Evolutionary conservation across 2,888 invertebrate species (phyloP).

Genomic region (Pyrrhia umbra): DNA sequence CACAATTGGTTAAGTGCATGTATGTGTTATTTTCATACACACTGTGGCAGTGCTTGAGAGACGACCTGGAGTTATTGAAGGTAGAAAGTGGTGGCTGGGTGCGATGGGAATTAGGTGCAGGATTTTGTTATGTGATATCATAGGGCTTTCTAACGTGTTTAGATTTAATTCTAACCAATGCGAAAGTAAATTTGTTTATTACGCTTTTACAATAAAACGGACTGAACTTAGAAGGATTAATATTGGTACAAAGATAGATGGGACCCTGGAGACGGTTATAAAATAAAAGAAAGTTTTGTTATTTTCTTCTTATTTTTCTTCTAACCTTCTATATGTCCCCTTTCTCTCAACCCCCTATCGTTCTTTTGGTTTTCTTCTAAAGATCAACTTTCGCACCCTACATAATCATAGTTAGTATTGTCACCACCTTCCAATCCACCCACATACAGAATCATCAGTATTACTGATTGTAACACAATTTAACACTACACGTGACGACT

Average conservation of each 20-base stretch:
- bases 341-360: no score
- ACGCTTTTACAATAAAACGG: no score
- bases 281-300: no score
- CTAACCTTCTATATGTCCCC: no score
- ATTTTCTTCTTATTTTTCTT: no score
- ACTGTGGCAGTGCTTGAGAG: slow-evolving; percentile 1
- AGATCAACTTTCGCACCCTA: neutral
- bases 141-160: no score
- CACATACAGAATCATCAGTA: slow-evolving; percentile 18
- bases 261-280: no score
- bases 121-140: no score
- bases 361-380: neutral
- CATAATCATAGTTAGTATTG: neutral
- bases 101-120: neutral
- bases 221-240: no score
- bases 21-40: slow-evolving; percentile 56
- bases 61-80: slow-evolving; percentile 28
- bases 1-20: slow-evolving; percentile 66
- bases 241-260: no score
- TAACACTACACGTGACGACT: slow-evolving; percentile 35
- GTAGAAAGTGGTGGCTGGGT: neutral
- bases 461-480: slow-evolving; percentile 38
- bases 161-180: no score
- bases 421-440: neutral
- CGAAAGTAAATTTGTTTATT: no score